Conservation (phyloP, 2,113 vertebrate genomes). For the Triplophysa siluroides region DNA sequence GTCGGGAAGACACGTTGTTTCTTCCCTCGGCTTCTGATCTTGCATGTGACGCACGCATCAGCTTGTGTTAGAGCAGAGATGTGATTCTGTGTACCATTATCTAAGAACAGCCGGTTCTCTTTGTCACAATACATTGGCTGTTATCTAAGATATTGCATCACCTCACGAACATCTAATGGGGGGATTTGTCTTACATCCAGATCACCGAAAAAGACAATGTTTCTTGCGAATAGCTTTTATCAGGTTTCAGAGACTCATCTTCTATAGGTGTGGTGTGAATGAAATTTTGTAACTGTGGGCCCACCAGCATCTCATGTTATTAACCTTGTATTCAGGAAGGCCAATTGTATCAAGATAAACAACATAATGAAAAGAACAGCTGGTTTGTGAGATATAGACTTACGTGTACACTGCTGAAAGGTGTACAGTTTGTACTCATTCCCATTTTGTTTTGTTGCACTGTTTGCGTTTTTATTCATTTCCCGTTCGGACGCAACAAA, state of each 20-base stretch:
- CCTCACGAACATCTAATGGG: constrained; percentile 47
- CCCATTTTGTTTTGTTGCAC: constrained; percentile 5
- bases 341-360: constrained; percentile 69
- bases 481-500: constrained; percentile 7
- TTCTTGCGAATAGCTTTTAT: not conserved
- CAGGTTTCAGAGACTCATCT: not conserved
- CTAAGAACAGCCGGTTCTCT: constrained; percentile 49
- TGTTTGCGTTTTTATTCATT: constrained; percentile 42
- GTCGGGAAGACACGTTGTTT: not conserved
- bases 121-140: constrained; percentile 51
- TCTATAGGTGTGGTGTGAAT: constrained; percentile 35
- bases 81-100: constrained; percentile 54
- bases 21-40: not conserved
- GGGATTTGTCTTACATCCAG: not conserved
- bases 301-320: constrained; percentile 65
- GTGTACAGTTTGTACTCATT: not conserved
- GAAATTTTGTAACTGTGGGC: constrained; percentile 71
- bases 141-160: constrained; percentile 68
- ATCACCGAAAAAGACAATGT: not conserved
- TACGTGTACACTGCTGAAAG: constrained; percentile 14
- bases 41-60: constrained; percentile 51
- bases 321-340: constrained; percentile 70
- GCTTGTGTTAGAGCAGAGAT: constrained; percentile 47
- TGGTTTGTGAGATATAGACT: constrained; percentile 66
- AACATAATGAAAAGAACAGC: constrained; percentile 72